Conservation (phyloP, 2,113 vertebrate genomes). For the Nannospalax galili region DNA sequence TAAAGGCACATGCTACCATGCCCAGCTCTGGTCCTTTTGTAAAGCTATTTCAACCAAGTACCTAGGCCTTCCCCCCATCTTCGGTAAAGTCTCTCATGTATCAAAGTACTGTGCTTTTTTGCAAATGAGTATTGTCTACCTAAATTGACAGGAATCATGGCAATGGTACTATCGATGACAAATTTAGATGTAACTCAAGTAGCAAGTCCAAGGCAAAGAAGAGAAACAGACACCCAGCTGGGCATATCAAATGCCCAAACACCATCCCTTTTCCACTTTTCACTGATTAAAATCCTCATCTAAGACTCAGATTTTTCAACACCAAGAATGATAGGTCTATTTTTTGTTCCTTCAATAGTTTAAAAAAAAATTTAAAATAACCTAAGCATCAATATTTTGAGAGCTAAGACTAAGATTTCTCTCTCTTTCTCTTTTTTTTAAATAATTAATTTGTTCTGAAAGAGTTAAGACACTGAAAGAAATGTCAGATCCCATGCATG, state of each 20-base stretch:
- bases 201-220: background rate
- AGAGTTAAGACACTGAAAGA: slow-evolving; percentile 31
- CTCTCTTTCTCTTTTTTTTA: no score
- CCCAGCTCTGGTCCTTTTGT: background rate
- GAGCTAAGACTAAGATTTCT: slow-evolving; percentile 50
- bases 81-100: background rate
- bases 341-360: slow-evolving; percentile 20
- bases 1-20: no score
- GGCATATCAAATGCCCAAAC: slow-evolving; percentile 8
- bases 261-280: background rate
- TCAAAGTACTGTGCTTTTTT: slow-evolving; percentile 8
- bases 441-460: slow-evolving; percentile 40
- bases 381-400: slow-evolving; percentile 52
- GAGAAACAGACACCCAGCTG: background rate
- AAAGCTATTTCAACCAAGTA: background rate
- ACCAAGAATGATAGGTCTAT: background rate
- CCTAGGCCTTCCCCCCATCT: background rate
- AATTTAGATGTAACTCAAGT: slow-evolving; percentile 3
- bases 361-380: slow-evolving; percentile 61
- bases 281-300: background rate
- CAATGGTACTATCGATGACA: background rate
- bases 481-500: background rate
- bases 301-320: slow-evolving; percentile 14
- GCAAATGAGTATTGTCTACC: slow-evolving; percentile 28
- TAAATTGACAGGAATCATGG: slow-evolving; percentile 10